Evolutionary conservation across 2,113 vertebrate species (phyloP).

Genomic region (Helogale parvula): DNA sequence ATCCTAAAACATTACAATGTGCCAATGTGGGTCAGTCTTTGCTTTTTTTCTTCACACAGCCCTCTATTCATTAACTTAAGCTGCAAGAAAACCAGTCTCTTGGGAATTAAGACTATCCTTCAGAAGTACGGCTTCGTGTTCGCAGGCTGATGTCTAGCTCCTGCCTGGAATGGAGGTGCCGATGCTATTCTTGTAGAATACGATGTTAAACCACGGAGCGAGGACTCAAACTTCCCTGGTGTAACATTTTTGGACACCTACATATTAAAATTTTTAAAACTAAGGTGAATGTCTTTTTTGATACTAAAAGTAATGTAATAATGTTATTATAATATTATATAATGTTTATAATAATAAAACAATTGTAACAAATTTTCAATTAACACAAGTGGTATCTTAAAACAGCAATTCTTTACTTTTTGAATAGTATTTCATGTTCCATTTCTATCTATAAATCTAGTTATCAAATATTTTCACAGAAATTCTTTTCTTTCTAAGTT

Average conservation of each 20-base stretch:
- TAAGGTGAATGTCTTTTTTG: slow-evolving; percentile 38
- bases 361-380: not conserved
- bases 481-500: not conserved
- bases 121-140: slow-evolving; percentile 67
- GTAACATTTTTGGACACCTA: slow-evolving; percentile 75
- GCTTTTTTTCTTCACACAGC: not conserved
- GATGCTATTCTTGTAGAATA: slow-evolving; percentile 63
- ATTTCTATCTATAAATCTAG: slow-evolving; percentile 7
- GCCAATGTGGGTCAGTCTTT: not conserved
- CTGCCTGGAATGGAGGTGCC: slow-evolving; percentile 56
- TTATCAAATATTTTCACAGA: slow-evolving; percentile 50
- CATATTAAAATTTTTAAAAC: slow-evolving; percentile 55
- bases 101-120: not conserved
- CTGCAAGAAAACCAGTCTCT: not conserved
- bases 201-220: slow-evolving; percentile 65
- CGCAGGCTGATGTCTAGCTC: slow-evolving; percentile 60
- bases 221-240: slow-evolving; percentile 67
- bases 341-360: not conserved
- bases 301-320: slow-evolving; percentile 29
- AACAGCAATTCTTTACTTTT: slow-evolving; percentile 36
- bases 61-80: not conserved
- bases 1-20: not conserved
- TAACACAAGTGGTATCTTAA: not conserved
- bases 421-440: not conserved
- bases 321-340: no score